Evolutionary conservation across 2,888 invertebrate genomes (phyloP).

Genomic region (Papilio gigon): DNA sequence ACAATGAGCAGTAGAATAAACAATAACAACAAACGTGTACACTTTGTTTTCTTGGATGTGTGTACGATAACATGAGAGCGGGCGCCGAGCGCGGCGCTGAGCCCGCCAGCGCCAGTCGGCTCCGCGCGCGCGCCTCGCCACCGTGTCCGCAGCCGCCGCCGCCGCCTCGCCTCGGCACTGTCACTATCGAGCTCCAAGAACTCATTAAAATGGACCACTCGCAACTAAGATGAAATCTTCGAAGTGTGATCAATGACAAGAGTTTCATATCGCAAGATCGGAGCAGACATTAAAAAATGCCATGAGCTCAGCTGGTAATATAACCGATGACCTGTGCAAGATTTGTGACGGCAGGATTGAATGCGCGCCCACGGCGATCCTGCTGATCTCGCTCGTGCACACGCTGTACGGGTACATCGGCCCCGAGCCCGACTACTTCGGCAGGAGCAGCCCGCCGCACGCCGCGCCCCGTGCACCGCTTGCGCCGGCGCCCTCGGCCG

Average conservation of each 20-base stretch:
- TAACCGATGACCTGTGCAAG: slow-evolving; percentile 72
- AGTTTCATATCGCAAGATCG: slow-evolving; percentile 20
- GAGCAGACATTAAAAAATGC: slow-evolving; percentile 60
- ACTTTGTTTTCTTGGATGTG: slow-evolving; percentile 34
- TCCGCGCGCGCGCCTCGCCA: slow-evolving; percentile 1
- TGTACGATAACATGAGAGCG: slow-evolving; percentile 21
- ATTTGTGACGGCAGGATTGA: slow-evolving; percentile 76
- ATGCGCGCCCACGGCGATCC: slow-evolving; percentile 76
- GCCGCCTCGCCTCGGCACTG: neutral
- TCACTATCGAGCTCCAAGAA: neutral
- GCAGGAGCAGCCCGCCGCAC: slow-evolving; percentile 48
- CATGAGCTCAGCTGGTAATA: slow-evolving; percentile 65
- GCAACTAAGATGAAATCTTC: slow-evolving; percentile 8
- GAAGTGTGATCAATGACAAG: slow-evolving; percentile 1
- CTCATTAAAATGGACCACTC: neutral
- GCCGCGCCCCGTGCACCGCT: neutral
- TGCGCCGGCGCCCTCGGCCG: neutral
- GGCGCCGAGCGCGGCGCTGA: slow-evolving; percentile 4
- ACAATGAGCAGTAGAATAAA: slow-evolving; percentile 40
- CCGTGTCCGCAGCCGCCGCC: neutral
- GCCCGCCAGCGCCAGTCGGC: slow-evolving; percentile 1
- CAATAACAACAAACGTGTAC: slow-evolving; percentile 40
- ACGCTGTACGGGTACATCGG: slow-evolving; percentile 72
- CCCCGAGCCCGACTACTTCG: slow-evolving; percentile 70
- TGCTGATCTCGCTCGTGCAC: slow-evolving; percentile 72